Base-by-base conservation (phyloP, 2,888 invertebrate genomes). In the Pyrrhosoma nymphula region DNA sequence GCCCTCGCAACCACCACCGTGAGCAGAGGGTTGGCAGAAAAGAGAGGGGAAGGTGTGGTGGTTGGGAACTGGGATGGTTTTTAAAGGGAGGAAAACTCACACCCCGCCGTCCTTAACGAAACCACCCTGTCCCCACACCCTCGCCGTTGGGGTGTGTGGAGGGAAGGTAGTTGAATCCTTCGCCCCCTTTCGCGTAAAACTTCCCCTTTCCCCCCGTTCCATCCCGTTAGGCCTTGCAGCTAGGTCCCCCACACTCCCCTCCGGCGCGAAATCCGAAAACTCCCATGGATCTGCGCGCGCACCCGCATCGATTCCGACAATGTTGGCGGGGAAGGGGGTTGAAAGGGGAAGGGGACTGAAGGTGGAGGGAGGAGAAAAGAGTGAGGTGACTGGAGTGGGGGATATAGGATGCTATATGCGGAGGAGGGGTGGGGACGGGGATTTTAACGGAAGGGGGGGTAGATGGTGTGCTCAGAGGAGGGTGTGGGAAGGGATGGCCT, bases 91-190 rank as follows among this genome's bases (percentile, higher is more conserved):
- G 82, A 82, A 60, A 60, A 82, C 82, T 82, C 82, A 35, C 82
- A 82, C 82, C 82, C 47, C 69, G 39, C 30, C 12, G 47, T 47
- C 93, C n/a, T 18, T 12, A 16, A 30, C 63, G 55, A 69, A 93
- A 93, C 93, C 93, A 35, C 63, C 93, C 47, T 69, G 14, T 69
- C 93, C 93, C 55, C 93, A 93, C 93, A 39, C 93, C 60, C 93
- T n/a, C 56, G 35, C 93, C n/a, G 60, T 63, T 63, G 91, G 63
- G 91, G 20, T n/a, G 56, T 90, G 30, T 14, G 39, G 39, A n/a
- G 47, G 16, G 60, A 20, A 2, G 20, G 60, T 3, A 14, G 23
- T 88, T 88, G 47, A 35, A 39, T 88, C n/a, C 35, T 23, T 35
- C 63, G 20, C 39, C 91, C 63, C 91, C 91, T 63, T 60, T 91